phyloP scores from a whole-genome alignment of 2,113 vertebrate species.

The Anarrhichthys ocellatus region DNA sequence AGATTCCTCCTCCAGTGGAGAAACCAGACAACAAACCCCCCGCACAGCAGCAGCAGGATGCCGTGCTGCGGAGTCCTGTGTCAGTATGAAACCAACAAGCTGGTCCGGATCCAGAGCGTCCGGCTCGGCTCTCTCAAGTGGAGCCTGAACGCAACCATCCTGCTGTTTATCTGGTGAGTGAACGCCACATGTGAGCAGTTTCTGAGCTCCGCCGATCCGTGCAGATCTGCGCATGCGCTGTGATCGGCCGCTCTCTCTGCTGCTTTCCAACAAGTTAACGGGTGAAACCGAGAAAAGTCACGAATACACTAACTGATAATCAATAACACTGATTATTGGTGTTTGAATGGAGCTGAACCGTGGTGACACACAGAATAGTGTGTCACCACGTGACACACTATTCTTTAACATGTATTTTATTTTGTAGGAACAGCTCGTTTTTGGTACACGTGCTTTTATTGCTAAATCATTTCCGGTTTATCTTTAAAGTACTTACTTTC shows the following conservation, averaged over 20 bases:
- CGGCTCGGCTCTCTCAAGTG: slow-evolving; percentile 75
- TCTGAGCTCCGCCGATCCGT: neutral
- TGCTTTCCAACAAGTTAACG: too few relatives aligned
- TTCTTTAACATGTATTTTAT: neutral
- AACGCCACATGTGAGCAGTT: neutral
- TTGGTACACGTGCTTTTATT: neutral
- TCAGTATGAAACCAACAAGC: slow-evolving; percentile 77
- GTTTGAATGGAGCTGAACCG: neutral
- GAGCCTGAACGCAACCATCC: slow-evolving; percentile 60
- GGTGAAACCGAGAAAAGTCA: too few relatives aligned
- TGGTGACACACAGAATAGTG: too few relatives aligned
- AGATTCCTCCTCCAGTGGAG: slow-evolving; percentile 19
- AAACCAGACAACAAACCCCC: neutral
- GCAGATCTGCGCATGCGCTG: neutral
- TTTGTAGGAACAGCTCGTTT: neutral
- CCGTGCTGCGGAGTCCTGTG: slow-evolving; percentile 53
- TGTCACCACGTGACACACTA: too few relatives aligned
- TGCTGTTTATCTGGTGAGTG: slow-evolving; percentile 82
- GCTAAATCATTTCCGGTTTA: neutral
- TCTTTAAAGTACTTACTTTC: neutral
- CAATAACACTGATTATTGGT: neutral
- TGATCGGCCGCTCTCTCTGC: too few relatives aligned
- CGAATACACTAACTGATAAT: neutral
- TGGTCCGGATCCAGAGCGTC: slow-evolving; percentile 73
- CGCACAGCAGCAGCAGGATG: slow-evolving; percentile 11